Conservation (phyloP, 92 coral and sea anemone genomes). For the Epizoanthus illoricatus region DNA sequence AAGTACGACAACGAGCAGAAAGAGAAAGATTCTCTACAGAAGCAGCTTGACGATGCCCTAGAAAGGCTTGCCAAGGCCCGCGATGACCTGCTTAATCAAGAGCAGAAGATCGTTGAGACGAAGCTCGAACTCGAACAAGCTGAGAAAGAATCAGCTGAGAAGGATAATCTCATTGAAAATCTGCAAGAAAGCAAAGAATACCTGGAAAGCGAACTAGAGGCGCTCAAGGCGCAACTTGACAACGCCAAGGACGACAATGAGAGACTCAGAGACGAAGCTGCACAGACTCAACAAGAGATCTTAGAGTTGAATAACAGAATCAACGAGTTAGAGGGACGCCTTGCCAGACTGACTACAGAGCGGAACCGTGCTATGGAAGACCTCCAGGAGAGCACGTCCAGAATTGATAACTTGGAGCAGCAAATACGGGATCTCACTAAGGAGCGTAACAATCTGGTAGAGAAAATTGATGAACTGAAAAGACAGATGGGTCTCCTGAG, state of each 20-base stretch:
- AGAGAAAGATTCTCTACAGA: slow-evolving; percentile 77
- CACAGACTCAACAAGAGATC: slow-evolving; percentile 67
- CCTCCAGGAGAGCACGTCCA: slow-evolving; percentile 58
- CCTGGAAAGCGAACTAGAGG: slow-evolving; percentile 73
- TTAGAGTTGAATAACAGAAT: slow-evolving; percentile 74
- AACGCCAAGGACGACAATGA: slow-evolving; percentile 72
- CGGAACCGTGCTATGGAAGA: slow-evolving; percentile 92
- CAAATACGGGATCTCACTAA: slow-evolving; percentile 81
- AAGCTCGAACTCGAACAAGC: slow-evolving; percentile 75
- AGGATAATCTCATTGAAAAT: slow-evolving; percentile 73
- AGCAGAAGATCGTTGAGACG: slow-evolving; percentile 75
- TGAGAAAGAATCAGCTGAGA: slow-evolving; percentile 73
- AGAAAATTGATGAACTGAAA: slow-evolving; percentile 88
- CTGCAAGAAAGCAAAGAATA: slow-evolving; percentile 74
- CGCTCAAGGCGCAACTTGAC: slow-evolving; percentile 62
- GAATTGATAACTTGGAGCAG: slow-evolving; percentile 74
- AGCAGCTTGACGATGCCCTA: slow-evolving; percentile 69
- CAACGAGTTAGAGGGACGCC: slow-evolving; percentile 79
- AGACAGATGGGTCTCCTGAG: slow-evolving; percentile 59
- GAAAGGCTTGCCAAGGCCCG: slow-evolving; percentile 78
- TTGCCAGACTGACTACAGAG: slow-evolving; percentile 79
- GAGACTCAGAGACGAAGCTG: slow-evolving; percentile 61
- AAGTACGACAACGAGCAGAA: slow-evolving; percentile 62
- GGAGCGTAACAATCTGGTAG: slow-evolving; percentile 70
- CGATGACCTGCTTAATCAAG: slow-evolving; percentile 69